Evolutionary conservation across 92 coral and sea anemone species (phyloP).

Genomic region (Heteractis magnifica): DNA sequence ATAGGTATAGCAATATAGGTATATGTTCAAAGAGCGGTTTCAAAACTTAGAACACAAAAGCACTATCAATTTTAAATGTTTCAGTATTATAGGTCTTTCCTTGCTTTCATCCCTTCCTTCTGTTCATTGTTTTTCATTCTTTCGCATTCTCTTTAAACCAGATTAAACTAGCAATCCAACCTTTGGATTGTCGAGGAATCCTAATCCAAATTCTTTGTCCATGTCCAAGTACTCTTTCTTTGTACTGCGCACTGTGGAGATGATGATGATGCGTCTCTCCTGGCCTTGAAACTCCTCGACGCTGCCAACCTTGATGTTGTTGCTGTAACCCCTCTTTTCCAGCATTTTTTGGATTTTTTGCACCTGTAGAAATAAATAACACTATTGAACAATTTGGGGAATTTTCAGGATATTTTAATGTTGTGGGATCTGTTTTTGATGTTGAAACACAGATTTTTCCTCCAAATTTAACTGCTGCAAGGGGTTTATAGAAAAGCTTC

Average conservation of each 20-base stretch:
- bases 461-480: not conserved
- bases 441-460: too few relatives aligned
- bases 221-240: constrained; percentile 61
- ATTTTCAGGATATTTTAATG: not conserved
- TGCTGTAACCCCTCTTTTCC: constrained; percentile 46
- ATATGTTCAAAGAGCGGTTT: too few relatives aligned
- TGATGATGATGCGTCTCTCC: constrained; percentile 64
- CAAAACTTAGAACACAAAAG: too few relatives aligned
- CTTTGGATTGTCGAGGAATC: constrained; percentile 74
- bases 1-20: too few relatives aligned
- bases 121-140: too few relatives aligned
- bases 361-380: constrained; percentile 31
- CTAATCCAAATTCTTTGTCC: constrained; percentile 59
- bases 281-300: constrained; percentile 85
- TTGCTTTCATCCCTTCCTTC: too few relatives aligned
- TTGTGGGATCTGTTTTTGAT: too few relatives aligned
- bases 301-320: constrained; percentile 72
- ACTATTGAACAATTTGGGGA: not conserved
- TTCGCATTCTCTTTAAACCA: too few relatives aligned
- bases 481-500: too few relatives aligned
- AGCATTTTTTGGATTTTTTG: constrained; percentile 80
- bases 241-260: constrained; percentile 74
- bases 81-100: too few relatives aligned
- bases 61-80: too few relatives aligned
- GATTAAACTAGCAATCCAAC: constrained; percentile 8